Percentiles rank a stretch among this genome's conserved stretches.
phyloP scores from a whole-genome alignment of 1,140 invertebrate genomes.

The Drosophila insularis region DNA sequence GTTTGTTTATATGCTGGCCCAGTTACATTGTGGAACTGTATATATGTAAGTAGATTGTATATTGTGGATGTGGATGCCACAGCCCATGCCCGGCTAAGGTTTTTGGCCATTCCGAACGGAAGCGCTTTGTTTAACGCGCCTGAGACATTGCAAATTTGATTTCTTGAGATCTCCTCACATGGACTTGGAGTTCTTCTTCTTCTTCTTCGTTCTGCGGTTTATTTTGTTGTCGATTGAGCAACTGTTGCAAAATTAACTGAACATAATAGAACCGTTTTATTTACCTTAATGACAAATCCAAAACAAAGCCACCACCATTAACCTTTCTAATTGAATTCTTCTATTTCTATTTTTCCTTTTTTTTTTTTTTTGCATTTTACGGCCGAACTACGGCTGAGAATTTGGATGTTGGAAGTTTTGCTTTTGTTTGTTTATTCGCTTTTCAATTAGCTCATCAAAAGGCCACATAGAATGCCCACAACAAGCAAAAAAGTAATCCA shows the following conservation, averaged over 20 bases:
- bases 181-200: slow-evolving; percentile 23
- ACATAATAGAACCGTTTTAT: slow-evolving; percentile 44
- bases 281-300: slow-evolving; percentile 1
- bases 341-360: neutral
- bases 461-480: neutral
- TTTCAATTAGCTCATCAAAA: slow-evolving; percentile 22
- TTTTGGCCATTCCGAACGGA: slow-evolving; percentile 59
- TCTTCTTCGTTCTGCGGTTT: slow-evolving; percentile 38
- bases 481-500: neutral
- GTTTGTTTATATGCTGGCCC: slow-evolving; percentile 58
- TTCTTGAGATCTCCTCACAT: slow-evolving; percentile 18
- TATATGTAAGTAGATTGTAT: neutral
- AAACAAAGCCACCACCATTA: slow-evolving; percentile 10
- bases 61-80: slow-evolving; percentile 12
- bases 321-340: slow-evolving; percentile 41
- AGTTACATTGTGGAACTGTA: slow-evolving; percentile 34
- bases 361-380: slow-evolving; percentile 1
- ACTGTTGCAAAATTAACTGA: slow-evolving; percentile 58
- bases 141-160: slow-evolving; percentile 49
- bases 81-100: slow-evolving; percentile 22
- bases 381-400: slow-evolving; percentile 33
- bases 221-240: slow-evolving; percentile 35
- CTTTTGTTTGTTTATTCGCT: slow-evolving; percentile 5
- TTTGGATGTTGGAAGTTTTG: neutral
- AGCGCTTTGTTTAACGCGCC: slow-evolving; percentile 67